These are phyloP conservation scores for Buceros bicornis DNA, from an alignment of 2,797 vertebrate species.

Conservation along the genomic window DNA sequence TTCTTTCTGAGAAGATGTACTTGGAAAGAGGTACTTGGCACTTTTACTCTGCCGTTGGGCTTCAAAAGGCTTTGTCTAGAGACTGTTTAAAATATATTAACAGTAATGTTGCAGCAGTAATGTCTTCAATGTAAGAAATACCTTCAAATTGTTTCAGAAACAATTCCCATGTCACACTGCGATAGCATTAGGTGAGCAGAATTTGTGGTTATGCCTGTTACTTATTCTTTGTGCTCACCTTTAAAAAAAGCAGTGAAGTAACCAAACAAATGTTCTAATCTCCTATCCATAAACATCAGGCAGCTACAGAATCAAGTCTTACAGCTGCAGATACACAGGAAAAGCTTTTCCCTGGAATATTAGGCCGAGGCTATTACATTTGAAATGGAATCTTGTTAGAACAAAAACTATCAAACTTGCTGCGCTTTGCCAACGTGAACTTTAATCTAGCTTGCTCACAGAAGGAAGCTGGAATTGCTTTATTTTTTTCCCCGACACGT, in stretches of 20 bases:
- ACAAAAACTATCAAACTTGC: neutral
- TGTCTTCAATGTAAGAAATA: neutral
- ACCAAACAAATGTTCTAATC: neutral
- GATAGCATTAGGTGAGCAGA: neutral
- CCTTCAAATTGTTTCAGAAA: neutral
- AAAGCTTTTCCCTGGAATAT: neutral
- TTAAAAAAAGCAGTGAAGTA: neutral
- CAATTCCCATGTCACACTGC: neutral
- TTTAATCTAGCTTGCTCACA: neutral
- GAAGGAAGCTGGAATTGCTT: neutral
- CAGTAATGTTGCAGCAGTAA: neutral
- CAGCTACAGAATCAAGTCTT: neutral
- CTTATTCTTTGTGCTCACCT: neutral
- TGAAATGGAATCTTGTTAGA: neutral
- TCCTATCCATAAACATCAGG: neutral
- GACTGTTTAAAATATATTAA: neutral
- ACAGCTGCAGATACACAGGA: neutral
- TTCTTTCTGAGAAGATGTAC: neutral
- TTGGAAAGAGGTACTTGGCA: neutral
- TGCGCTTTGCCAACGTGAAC: neutral
- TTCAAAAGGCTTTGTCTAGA: neutral
- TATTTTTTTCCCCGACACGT: neutral
- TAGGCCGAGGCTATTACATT: neutral
- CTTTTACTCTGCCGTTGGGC: neutral
- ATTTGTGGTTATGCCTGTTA: neutral